Base-by-base conservation (phyloP, 1,140 invertebrate genomes). In the Pseudomyrmex flavicornis region DNA sequence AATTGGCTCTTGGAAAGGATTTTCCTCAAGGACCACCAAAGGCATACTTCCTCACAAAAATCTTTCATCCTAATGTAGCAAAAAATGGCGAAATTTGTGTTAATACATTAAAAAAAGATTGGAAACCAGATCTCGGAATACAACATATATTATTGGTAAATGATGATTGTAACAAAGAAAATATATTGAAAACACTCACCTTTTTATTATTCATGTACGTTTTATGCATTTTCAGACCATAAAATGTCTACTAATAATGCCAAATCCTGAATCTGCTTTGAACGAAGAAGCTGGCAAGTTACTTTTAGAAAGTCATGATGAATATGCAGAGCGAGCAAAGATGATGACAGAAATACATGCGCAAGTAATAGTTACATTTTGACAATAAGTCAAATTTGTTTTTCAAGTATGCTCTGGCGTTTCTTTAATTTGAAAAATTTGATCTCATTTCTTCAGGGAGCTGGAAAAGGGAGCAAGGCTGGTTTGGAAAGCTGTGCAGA, bases 51-150 rank as follows among this genome's bases (percentile, higher is more conserved):
- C 94, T 99, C 48, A 99, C 98, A 70, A 98, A 98, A 96, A 99
- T 99, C 90, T 99, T 99, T 95, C 98, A 99, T 95, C 98, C 98
- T 48, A 99, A 99, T 96, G 98, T 99, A 88, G 97, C 98, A 12
- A 96, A 96, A 89, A 98, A 97, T 95, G 98, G 98, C 56, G 98
- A 99, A 95, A 99, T 99, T 92, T 99, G 98, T 95, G 99, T 99
- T 0, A 99, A 99, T 95, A 99, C 98, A 73, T 95, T 99, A 72
- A 99, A 99, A 94, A 99, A 98, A 95, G 98, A 99, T 95, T 99
- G 98, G 98, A 98, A 98, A 93, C 96, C 98, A 83, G 98, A 99
- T 95, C 96, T 99, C 90, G 98, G 98, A 93, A 97, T 99, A 76
- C 98, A 98, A 96, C 98, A 99, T 94, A 98, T 99, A 94, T 95